These are phyloP conservation scores for Micromys minutus DNA, from an alignment of 2,113 vertebrate species.

Conservation along the genomic window DNA sequence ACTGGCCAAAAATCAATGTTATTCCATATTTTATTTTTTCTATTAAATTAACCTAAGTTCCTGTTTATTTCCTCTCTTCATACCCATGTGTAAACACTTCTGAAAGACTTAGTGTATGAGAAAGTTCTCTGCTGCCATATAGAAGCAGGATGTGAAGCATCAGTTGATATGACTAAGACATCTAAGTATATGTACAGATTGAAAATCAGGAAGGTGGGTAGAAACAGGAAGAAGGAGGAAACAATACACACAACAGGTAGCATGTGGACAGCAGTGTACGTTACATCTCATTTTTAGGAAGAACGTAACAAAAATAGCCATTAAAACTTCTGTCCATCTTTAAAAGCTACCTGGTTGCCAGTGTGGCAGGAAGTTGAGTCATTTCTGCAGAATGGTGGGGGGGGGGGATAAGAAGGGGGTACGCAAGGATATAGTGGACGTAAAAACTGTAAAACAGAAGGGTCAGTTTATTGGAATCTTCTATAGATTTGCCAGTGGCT, in stretches of 20 bases:
- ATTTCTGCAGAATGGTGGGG: not conserved
- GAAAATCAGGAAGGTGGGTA: not conserved
- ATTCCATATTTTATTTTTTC: slow-evolving; percentile 92
- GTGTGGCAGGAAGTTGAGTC: not conserved
- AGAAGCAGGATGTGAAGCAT: slow-evolving; percentile 21
- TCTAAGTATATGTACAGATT: not conserved
- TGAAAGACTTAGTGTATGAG: slow-evolving; percentile 50
- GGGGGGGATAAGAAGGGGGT: too few relatives aligned
- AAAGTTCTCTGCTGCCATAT: slow-evolving; percentile 51
- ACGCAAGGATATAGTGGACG: not conserved
- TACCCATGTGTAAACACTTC: slow-evolving; percentile 77
- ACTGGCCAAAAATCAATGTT: slow-evolving; percentile 89
- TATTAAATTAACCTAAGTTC: slow-evolving; percentile 91
- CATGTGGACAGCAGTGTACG: not conserved
- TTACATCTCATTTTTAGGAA: slow-evolving; percentile 30
- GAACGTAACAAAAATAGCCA: not conserved
- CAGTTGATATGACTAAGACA: not conserved
- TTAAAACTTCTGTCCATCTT: not conserved
- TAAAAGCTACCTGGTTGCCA: not conserved
- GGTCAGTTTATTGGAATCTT: not conserved
- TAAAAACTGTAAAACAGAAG: not conserved
- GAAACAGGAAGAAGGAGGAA: not conserved
- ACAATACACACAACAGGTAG: not conserved
- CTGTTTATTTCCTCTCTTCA: slow-evolving; percentile 86
- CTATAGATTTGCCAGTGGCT: not conserved